phyloP scores from a whole-genome alignment of 2,797 vertebrate species.

The Rhinichthys osculus region DNA sequence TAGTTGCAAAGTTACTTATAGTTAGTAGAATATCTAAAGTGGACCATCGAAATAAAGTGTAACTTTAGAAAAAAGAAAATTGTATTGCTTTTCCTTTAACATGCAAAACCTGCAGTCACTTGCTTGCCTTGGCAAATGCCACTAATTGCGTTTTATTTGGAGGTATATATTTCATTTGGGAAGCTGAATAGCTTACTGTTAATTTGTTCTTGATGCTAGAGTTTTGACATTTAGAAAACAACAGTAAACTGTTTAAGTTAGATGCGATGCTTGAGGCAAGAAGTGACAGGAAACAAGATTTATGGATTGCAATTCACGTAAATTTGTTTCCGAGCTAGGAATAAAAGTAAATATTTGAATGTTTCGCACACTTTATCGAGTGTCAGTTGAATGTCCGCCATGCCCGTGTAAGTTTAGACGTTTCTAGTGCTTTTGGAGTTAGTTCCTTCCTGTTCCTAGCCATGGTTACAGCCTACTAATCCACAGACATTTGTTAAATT shows the following conservation, averaged over 20 bases:
- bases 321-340: constrained; percentile 16
- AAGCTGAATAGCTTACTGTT: neutral
- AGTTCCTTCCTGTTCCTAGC: constrained; percentile 37
- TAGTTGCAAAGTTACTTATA: too few relatives aligned
- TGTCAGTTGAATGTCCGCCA: constrained; percentile 14
- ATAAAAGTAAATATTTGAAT: constrained; percentile 25
- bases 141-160: neutral
- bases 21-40: too few relatives aligned
- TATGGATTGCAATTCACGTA: constrained; percentile 3
- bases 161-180: neutral
- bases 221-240: neutral
- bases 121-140: neutral
- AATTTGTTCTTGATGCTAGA: neutral
- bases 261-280: constrained; percentile 24
- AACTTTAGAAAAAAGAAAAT: neutral
- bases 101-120: neutral
- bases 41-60: too few relatives aligned
- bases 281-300: constrained; percentile 19
- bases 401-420: constrained; percentile 27
- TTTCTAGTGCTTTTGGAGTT: constrained; percentile 40
- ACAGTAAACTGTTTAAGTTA: neutral
- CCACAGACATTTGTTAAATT: constrained; percentile 53
- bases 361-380: constrained; percentile 29
- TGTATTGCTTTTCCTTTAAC: neutral
- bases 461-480: constrained; percentile 47